A percentile compares a stretch with the other conserved stretches of the same genome.
Evolutionary conservation across 2,888 invertebrate species (phyloP).

Genomic region (Enoplolaimus lenunculus): DNA sequence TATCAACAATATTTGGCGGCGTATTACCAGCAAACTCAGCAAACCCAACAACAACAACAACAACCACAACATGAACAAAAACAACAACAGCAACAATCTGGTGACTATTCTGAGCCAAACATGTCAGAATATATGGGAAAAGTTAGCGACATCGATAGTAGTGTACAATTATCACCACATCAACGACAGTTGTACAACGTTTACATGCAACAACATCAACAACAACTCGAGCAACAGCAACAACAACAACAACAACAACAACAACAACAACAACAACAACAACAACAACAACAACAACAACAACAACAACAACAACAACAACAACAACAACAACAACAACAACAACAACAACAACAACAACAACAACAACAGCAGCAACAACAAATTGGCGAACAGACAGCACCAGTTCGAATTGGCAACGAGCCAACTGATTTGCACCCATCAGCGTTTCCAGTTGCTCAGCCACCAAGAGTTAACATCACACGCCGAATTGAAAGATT

Average conservation of each 20-base stretch:
- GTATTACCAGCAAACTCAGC: no score
- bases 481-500: background rate
- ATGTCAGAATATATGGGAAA: background rate
- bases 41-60: no score
- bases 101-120: no score
- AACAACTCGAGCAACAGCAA: background rate
- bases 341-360: background rate
- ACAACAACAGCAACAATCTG: no score
- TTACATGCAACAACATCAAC: background rate
- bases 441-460: slow-evolving; percentile 6
- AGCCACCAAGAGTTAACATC: slow-evolving; percentile 13
- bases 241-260: background rate
- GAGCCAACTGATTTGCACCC: slow-evolving; percentile 19
- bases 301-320: background rate
- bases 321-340: background rate
- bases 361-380: background rate
- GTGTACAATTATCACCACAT: no score
- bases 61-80: no score
- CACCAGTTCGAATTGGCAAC: background rate
- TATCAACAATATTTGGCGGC: no score
- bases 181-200: background rate
- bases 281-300: background rate
- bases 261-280: background rate
- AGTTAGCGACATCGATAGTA: background rate
- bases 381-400: no score